Evolutionary conservation across 2,888 invertebrate genomes (phyloP), one percentile per base, ranked within the genome.

Genomic region (Dysmachus trigonus): DNA sequence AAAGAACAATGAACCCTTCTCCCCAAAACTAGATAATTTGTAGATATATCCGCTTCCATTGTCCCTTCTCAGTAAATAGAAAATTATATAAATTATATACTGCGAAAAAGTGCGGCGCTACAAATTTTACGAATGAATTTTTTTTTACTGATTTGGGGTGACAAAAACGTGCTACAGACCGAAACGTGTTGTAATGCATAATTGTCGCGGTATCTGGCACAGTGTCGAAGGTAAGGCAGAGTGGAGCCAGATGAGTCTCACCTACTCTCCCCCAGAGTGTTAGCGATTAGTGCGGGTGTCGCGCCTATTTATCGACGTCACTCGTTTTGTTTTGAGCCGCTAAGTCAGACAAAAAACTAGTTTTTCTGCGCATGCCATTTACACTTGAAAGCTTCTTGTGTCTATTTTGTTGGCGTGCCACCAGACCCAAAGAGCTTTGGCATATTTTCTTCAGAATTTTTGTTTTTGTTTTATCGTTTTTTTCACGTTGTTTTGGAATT

Each of bases 351-450:
- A 79, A 79, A 41, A 62, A 81, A 81, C 81, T 41, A 51, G 81
- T 81, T 81, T 81, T 81, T 81, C 81, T 81, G 81, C 81, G 81
- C 81, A 81, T 81, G 53, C 81, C 53, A 62, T 62, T 81, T 53
- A 53, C 81, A 62, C 81, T 33, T 31, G 51, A 81, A 33, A 81
- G 81, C 81, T 81, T 33, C 53, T 62, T n/a, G 10, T 51, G 62
- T 27, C 62, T 62, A 22, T 62, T 62, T 62, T 62, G 30, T 31
- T 53, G 62, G 2, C 8, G 15, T 41, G 15, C 38, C 15, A 15
- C 10, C 47, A 10, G 7, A 73, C 15, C 41, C n/a, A 38, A 35
- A 51, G 76, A 77, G 81, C 81, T 81, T 81, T 81, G 81, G 81
- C 81, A 81, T 51, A 79, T 79, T 51, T 79, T 79, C 62, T 35